Conservation (phyloP, 2,113 vertebrate genomes). For the Myanophis thanlyinensis region DNA sequence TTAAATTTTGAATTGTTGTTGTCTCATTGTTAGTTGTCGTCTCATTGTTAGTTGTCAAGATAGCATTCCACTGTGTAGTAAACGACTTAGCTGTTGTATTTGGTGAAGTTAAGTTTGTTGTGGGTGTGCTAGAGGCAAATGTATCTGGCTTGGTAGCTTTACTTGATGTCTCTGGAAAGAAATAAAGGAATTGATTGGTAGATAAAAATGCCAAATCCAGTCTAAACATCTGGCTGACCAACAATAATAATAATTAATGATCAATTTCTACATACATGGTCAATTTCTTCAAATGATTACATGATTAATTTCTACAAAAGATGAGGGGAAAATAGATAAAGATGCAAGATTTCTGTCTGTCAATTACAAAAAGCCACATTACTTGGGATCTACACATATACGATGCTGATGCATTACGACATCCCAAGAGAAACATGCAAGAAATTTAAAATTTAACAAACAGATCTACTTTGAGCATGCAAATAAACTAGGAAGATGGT, state of each 20-base stretch:
- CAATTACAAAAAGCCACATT: no score
- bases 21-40: rapidly evolving
- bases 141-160: rapidly evolving
- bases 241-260: background rate
- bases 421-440: no score
- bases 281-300: background rate
- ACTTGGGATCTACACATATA: no score
- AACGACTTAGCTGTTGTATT: rapidly evolving
- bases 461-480: no score
- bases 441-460: no score
- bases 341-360: background rate
- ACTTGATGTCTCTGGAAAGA: background rate
- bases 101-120: rapidly evolving
- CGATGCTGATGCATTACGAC: no score
- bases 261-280: background rate
- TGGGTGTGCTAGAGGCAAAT: rapidly evolving
- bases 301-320: background rate
- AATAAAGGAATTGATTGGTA: background rate
- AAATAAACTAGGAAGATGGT: no score
- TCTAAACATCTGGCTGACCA: background rate
- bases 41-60: rapidly evolving
- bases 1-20: rapidly evolving
- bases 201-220: background rate
- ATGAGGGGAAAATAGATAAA: background rate
- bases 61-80: background rate